Percentiles rank a stretch among this genome's conserved stretches.
Conservation (phyloP, 2,888 invertebrate genomes). For the Antitype chi region DNA sequence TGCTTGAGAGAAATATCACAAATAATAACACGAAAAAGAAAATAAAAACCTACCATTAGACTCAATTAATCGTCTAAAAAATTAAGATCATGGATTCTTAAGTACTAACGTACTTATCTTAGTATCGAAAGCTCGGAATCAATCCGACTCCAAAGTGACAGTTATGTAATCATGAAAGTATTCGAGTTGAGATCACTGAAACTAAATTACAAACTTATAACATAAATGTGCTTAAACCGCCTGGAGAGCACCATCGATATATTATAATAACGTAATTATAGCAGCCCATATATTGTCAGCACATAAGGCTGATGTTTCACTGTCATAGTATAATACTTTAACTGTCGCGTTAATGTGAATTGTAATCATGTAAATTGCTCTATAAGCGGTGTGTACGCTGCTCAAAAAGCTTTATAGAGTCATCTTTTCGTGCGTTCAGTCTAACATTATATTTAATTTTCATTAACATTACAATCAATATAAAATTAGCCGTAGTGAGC, state of each 20-base stretch:
- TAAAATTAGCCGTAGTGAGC: conserved; percentile 14
- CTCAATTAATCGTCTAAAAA: conserved; percentile 1
- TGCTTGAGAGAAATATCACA: conserved; percentile 29
- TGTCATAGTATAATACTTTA: conserved; percentile 49
- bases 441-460: conserved; percentile 17
- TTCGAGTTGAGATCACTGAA: conserved; percentile 69
- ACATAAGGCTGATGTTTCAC: conserved; percentile 22
- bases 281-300: conserved; percentile 22
- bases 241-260: conserved; percentile 60
- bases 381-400: conserved; percentile 65
- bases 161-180: conserved; percentile 47
- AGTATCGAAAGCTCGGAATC: conserved; percentile 12
- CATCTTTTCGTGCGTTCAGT: conserved; percentile 6
- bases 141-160: conserved; percentile 28
- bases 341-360: conserved; percentile 23
- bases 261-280: conserved; percentile 37
- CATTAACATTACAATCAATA: conserved; percentile 9
- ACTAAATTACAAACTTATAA: conserved; percentile 64
- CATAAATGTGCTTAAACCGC: conserved; percentile 53
- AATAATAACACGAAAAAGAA: background rate
- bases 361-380: conserved; percentile 64
- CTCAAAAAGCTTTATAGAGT: conserved; percentile 51
- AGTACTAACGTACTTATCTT: background rate
- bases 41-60: background rate
- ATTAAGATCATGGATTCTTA: conserved; percentile 7